phyloP scores from a whole-genome alignment of 2,797 vertebrate genomes.

The Galaxias olidus region DNA sequence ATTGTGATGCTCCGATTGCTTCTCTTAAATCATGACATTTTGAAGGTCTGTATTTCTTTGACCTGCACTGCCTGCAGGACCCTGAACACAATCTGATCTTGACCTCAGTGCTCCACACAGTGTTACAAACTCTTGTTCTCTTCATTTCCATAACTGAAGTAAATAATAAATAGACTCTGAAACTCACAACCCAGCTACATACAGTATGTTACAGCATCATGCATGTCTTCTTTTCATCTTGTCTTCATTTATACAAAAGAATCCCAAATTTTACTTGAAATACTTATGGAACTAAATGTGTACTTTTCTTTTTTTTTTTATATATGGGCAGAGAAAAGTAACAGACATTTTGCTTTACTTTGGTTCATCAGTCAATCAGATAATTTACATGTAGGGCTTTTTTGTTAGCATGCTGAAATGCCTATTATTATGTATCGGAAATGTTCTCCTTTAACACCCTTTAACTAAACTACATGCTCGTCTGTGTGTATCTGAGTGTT shows the following conservation, averaged over 20 bases:
- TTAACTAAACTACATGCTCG: conserved; percentile 57
- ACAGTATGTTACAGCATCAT: conserved; percentile 27
- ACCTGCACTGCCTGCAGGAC: too few relatives aligned
- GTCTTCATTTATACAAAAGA: conserved; percentile 5
- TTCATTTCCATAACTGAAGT: too few relatives aligned
- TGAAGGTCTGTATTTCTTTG: neutral
- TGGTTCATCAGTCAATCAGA: neutral
- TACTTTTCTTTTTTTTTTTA: neutral
- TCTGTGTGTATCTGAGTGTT: conserved; percentile 15
- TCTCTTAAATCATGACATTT: conserved; percentile 12
- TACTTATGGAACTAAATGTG: neutral
- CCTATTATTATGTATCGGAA: conserved; percentile 16
- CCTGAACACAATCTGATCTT: too few relatives aligned
- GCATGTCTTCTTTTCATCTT: conserved; percentile 22
- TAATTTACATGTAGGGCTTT: conserved; percentile 8
- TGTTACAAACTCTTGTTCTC: too few relatives aligned
- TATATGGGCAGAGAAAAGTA: neutral
- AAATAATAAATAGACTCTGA: too few relatives aligned
- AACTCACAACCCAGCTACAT: too few relatives aligned
- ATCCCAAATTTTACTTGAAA: too few relatives aligned
- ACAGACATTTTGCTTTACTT: neutral
- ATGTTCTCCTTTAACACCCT: neutral
- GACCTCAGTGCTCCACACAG: too few relatives aligned
- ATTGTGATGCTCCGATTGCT: conserved; percentile 5
- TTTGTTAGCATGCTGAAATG: conserved; percentile 42